Percentiles rank a stretch among this genome's conserved stretches.
phyloP scores from a whole-genome alignment of 2,113 vertebrate genomes.

The Pangasianodon gigas region DNA sequence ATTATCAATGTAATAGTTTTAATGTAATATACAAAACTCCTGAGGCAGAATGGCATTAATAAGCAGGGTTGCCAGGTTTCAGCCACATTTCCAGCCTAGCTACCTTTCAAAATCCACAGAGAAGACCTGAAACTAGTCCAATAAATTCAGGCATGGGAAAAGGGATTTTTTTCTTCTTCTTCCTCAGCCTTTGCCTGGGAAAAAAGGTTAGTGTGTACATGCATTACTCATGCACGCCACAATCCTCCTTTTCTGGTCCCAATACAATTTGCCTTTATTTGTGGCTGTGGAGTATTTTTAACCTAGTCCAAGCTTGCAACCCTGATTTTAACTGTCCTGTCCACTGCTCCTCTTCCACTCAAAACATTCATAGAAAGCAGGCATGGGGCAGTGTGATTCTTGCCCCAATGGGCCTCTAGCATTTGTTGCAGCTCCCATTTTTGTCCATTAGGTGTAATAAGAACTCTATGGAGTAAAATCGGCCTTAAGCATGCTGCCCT shows the following conservation, averaged over 20 bases:
- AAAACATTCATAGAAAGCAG: not conserved
- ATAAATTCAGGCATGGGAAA: not conserved
- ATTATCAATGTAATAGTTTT: not conserved
- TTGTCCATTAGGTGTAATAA: not conserved
- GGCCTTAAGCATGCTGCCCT: not conserved
- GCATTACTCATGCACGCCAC: not conserved
- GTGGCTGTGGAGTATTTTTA: not conserved
- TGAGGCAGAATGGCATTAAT: no score
- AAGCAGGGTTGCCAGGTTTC: not conserved
- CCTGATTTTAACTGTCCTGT: not conserved
- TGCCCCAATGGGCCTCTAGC: not conserved
- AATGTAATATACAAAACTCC: no score
- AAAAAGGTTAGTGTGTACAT: not conserved
- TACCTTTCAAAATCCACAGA: not conserved
- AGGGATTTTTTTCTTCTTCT: not conserved
- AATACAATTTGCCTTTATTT: not conserved
- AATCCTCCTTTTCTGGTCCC: not conserved
- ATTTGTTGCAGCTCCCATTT: not conserved
- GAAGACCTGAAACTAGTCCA: not conserved
- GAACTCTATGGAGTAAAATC: not conserved
- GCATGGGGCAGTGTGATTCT: not conserved
- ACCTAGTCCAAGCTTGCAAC: not conserved
- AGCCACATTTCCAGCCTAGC: not conserved
- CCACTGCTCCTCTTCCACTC: not conserved
- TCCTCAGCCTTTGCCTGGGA: not conserved